Evolutionary conservation across 2,797 vertebrate genomes (phyloP).

Genomic region (Telmatherina bonti): DNA sequence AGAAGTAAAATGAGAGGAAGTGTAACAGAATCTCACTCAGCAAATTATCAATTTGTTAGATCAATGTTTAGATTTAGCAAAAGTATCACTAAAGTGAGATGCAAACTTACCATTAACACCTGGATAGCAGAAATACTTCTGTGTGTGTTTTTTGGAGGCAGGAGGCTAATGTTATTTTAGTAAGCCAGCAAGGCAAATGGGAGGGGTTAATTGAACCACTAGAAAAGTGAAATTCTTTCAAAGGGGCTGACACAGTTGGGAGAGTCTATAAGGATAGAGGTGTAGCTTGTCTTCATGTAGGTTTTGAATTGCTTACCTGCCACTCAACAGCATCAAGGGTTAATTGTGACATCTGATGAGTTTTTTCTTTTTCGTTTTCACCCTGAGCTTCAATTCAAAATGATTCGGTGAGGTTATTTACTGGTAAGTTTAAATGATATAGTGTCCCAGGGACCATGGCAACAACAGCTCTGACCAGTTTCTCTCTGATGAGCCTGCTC

Average conservation of each 20-base stretch:
- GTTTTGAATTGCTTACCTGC: slow-evolving; percentile 5
- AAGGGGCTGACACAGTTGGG: slow-evolving; percentile 55
- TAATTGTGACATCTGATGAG: background rate
- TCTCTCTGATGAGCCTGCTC: slow-evolving; percentile 94
- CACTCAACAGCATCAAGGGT: background rate
- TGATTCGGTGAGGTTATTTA: slow-evolving; percentile 35
- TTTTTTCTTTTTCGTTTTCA: background rate
- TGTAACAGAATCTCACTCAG: background rate
- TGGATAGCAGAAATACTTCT: slow-evolving; percentile 49
- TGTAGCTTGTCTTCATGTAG: slow-evolving; percentile 28
- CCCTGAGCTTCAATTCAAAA: slow-evolving; percentile 6
- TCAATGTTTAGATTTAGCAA: slow-evolving; percentile 3
- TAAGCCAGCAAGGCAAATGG: slow-evolving; percentile 65
- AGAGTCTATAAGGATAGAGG: slow-evolving; percentile 47
- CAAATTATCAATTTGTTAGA: background rate
- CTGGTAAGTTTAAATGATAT: slow-evolving; percentile 2
- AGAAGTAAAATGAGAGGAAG: background rate
- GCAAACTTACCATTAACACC: slow-evolving; percentile 45
- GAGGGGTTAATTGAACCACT: slow-evolving; percentile 70
- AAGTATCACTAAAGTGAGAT: slow-evolving; percentile 23
- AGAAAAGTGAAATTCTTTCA: slow-evolving; percentile 67
- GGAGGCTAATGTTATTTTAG: slow-evolving; percentile 65
- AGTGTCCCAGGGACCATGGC: slow-evolving; percentile 77
- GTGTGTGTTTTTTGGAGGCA: slow-evolving; percentile 41
- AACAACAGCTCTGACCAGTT: slow-evolving; percentile 89